Conservation (phyloP, 2,113 vertebrate species). For the Austrofundulus limnaeus region DNA sequence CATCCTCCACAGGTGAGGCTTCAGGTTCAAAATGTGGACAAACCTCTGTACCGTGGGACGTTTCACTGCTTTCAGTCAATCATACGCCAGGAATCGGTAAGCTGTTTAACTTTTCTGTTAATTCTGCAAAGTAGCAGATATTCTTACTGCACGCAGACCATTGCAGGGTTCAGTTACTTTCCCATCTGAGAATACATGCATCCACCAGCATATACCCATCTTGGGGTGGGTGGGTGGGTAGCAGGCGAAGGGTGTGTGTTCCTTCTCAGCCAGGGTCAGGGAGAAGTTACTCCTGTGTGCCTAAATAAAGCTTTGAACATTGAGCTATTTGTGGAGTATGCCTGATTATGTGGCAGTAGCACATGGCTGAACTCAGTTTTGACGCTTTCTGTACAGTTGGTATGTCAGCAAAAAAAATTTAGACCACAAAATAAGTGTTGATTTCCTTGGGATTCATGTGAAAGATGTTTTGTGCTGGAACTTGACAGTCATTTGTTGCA, state of each 20-base stretch:
- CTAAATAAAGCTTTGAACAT: conserved; percentile 65
- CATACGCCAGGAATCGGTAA: conserved; percentile 91
- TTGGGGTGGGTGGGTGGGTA: conserved; percentile 44
- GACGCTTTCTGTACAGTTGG: neutral
- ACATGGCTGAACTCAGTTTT: neutral
- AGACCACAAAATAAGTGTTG: too few species aligned
- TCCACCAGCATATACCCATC: conserved; percentile 21
- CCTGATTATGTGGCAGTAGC: conserved; percentile 1
- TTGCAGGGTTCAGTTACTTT: conserved; percentile 36
- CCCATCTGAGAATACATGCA: neutral
- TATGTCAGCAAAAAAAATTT: neutral
- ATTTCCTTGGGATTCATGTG: neutral
- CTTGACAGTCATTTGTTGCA: neutral
- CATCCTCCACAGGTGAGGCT: conserved; percentile 88
- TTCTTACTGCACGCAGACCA: conserved; percentile 1
- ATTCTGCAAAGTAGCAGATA: neutral
- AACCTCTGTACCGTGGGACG: conserved; percentile 92
- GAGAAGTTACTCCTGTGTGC: conserved; percentile 26
- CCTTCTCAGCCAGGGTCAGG: conserved; percentile 24
- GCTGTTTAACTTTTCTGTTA: neutral
- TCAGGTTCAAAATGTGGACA: conserved; percentile 91
- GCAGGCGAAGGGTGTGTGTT: conserved; percentile 12
- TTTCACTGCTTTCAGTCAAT: conserved; percentile 96
- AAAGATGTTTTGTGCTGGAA: neutral
- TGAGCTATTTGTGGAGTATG: conserved; percentile 24